phyloP scores from a whole-genome alignment of 2,888 invertebrate species.

The Dolomedes plantarius region DNA sequence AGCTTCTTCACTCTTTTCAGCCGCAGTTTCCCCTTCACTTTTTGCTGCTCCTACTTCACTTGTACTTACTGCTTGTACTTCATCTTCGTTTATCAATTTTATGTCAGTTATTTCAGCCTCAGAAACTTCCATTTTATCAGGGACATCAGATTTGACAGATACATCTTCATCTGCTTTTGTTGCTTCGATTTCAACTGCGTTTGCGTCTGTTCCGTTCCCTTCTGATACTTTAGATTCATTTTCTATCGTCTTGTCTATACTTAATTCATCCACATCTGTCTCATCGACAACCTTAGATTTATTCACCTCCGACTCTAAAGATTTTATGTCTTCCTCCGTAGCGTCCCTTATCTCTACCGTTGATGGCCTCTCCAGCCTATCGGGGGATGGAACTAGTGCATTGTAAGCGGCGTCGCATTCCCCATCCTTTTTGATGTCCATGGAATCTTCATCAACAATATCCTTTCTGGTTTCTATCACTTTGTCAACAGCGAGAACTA shows the following conservation, averaged over 20 bases:
- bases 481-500: constrained; percentile 56
- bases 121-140: too few relatives aligned
- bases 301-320: constrained; percentile 36
- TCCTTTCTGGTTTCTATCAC: constrained; percentile 49
- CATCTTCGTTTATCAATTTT: neutral
- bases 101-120: too few relatives aligned
- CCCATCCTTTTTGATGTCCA: constrained; percentile 1
- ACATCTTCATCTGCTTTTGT: too few relatives aligned
- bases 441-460: constrained; percentile 10
- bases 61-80: too few relatives aligned
- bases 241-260: neutral
- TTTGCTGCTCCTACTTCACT: too few relatives aligned
- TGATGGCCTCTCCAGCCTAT: constrained; percentile 25
- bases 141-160: too few relatives aligned
- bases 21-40: neutral
- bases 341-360: constrained; percentile 59
- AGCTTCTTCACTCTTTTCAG: neutral
- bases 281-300: neutral
- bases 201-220: neutral
- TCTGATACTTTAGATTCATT: neutral
- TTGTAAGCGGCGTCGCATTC: constrained; percentile 19
- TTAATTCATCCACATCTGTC: neutral
- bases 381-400: constrained; percentile 26
- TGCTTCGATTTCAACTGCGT: too few relatives aligned
- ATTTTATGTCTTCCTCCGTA: constrained; percentile 53